Conservation (phyloP, 64 coral and sea anemone genomes). For the Pocillopora verrucosa region DNA sequence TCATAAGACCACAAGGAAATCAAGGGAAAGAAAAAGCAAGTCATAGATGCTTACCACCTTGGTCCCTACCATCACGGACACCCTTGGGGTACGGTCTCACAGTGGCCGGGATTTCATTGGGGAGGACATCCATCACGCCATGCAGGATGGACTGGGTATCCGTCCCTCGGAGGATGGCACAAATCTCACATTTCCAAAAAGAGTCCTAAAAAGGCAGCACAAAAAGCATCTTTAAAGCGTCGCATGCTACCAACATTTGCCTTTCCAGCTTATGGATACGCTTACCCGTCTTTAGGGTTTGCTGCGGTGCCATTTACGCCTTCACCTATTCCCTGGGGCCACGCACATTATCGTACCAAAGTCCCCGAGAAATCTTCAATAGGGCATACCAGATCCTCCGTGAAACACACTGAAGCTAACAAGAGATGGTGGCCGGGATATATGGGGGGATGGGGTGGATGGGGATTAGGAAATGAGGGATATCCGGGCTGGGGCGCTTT, state of each 20-base stretch:
- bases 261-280: background rate
- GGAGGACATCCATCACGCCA: conserved; percentile 29
- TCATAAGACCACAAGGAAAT: background rate
- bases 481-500: conserved; percentile 82
- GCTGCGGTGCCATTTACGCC: conserved; percentile 15
- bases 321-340: conserved; percentile 1
- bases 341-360: background rate
- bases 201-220: background rate
- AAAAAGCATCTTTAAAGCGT: conserved; percentile 4
- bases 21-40: conserved; percentile 78
- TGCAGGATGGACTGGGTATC: conserved; percentile 78
- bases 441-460: conserved; percentile 89
- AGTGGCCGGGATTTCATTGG: conserved; percentile 58
- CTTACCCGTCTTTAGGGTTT: conserved; percentile 24
- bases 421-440: conserved; percentile 95
- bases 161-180: conserved; percentile 49
- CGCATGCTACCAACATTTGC: background rate
- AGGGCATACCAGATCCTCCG: conserved; percentile 19
- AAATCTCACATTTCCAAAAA: conserved; percentile 72
- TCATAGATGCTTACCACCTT: conserved; percentile 79
- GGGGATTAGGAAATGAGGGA: conserved; percentile 77
- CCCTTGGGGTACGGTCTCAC: conserved; percentile 80
- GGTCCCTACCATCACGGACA: conserved; percentile 74
- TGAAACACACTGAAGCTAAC: conserved; percentile 15
- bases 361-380: background rate